Percentiles rank a stretch among this genome's conserved stretches.
Evolutionary conservation across 1,140 invertebrate species (phyloP).

Genomic region (Zelostemma sp.): DNA sequence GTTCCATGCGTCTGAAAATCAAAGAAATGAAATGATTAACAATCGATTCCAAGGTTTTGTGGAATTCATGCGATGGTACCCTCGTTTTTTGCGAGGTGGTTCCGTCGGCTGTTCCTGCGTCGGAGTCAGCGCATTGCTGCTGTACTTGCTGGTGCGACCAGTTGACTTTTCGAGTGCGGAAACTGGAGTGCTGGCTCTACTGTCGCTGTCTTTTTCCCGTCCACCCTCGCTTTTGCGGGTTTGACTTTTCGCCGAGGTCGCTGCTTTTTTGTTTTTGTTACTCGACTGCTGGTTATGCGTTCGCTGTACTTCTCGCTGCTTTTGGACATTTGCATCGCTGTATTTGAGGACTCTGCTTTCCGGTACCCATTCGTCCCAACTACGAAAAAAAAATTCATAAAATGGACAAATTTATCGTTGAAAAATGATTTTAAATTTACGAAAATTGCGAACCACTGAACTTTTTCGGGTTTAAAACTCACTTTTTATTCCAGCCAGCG

Average conservation of each 20-base stretch:
- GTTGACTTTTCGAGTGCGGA: conserved; percentile 59
- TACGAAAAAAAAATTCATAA: conserved; percentile 67
- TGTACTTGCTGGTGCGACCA: conserved; percentile 56
- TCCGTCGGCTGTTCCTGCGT: conserved; percentile 65
- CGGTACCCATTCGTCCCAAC: conserved; percentile 99
- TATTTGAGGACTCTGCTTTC: conserved; percentile 93
- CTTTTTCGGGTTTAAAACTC: too few relatives aligned
- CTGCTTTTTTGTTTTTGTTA: conserved; percentile 62
- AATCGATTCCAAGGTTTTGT: conserved; percentile 20
- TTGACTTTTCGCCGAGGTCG: conserved; percentile 56
- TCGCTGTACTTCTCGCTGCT: conserved; percentile 90
- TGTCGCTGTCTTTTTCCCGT: conserved; percentile 69
- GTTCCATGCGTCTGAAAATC: conserved; percentile 72
- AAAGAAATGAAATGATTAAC: background rate
- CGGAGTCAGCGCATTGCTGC: conserved; percentile 61
- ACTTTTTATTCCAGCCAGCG: conserved; percentile 99
- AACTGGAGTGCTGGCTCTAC: conserved; percentile 76
- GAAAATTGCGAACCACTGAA: too few relatives aligned
- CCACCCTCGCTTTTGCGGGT: conserved; percentile 60
- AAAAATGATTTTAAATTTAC: too few relatives aligned
- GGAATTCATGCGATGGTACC: conserved; percentile 48
- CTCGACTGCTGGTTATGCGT: conserved; percentile 78
- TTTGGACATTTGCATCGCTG: conserved; percentile 91
- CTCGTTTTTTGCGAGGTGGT: conserved; percentile 66
- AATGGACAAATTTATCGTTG: conserved; percentile 21